Evolutionary conservation across 2,888 invertebrate genomes (phyloP).

Genomic region (Lymantria dispar): DNA sequence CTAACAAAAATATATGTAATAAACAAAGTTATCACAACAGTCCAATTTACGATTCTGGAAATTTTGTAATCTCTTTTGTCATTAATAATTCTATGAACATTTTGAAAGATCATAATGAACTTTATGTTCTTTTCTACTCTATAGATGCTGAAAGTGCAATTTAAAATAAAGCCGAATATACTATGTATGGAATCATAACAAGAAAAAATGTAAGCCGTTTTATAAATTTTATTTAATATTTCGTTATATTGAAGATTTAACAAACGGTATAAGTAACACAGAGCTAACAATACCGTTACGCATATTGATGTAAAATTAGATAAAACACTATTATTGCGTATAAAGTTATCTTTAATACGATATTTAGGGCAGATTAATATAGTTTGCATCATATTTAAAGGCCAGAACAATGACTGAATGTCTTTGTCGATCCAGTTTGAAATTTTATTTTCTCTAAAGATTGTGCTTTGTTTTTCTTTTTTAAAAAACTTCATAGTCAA

Average conservation of each 20-base stretch:
- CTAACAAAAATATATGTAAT: neutral
- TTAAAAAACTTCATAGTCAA: too few relatives aligned
- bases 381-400: slow-evolving; percentile 20
- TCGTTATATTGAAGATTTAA: neutral
- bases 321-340: slow-evolving; percentile 13
- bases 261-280: neutral
- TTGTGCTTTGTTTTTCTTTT: too few relatives aligned
- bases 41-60: neutral
- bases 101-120: slow-evolving; percentile 16
- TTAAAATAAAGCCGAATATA: slow-evolving; percentile 4
- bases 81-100: slow-evolving; percentile 10
- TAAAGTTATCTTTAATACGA: slow-evolving; percentile 15
- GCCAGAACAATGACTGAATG: slow-evolving; percentile 17
- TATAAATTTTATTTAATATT: neutral
- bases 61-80: neutral
- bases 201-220: neutral
- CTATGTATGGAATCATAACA: slow-evolving; percentile 4
- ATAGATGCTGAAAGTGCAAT: neutral
- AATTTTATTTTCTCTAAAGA: too few relatives aligned
- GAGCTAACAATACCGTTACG: neutral
- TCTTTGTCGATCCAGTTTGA: slow-evolving; percentile 17
- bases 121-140: slow-evolving; percentile 4
- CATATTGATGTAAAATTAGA: slow-evolving; percentile 7
- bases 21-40: neutral
- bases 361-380: slow-evolving; percentile 19